Conservation (phyloP, 1,140 invertebrate genomes). For the Thaumetopoea pityocampa region DNA sequence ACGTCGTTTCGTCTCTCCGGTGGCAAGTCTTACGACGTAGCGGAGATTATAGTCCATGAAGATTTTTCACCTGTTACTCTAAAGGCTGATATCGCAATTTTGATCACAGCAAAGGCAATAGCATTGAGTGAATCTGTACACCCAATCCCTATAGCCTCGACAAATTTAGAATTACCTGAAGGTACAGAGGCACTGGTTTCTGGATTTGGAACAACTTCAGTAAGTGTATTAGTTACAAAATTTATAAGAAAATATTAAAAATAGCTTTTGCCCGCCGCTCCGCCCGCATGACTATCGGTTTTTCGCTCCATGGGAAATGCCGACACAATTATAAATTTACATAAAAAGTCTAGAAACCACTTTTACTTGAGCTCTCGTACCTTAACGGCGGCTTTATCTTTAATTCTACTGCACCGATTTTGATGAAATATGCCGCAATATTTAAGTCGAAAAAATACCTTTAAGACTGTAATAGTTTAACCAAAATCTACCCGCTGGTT, state of each 20-base stretch:
- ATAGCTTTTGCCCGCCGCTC: neutral
- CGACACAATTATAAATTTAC: no score
- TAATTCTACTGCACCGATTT: no score
- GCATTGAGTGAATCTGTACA: slow-evolving; percentile 33
- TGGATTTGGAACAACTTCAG: slow-evolving; percentile 56
- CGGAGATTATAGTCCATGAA: slow-evolving; percentile 37
- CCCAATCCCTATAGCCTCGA: slow-evolving; percentile 31
- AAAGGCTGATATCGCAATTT: slow-evolving; percentile 52
- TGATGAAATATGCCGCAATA: no score
- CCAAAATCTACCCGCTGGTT: no score
- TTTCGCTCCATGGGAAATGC: no score
- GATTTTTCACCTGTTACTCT: slow-evolving; percentile 36
- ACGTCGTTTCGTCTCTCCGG: slow-evolving; percentile 39
- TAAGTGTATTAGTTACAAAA: slow-evolving; percentile 29
- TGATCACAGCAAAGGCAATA: slow-evolving; percentile 35
- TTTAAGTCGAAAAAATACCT: no score
- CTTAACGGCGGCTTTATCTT: no score
- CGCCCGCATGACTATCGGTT: no score
- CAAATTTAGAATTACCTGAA: slow-evolving; percentile 25
- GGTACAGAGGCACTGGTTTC: slow-evolving; percentile 52
- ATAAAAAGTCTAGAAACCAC: no score
- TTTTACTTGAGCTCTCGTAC: no score
- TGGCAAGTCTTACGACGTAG: slow-evolving; percentile 44
- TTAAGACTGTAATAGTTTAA: no score
- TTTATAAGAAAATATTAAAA: neutral